Conservation (phyloP, 1,140 invertebrate genomes). For the Probaryconus sp. region DNA sequence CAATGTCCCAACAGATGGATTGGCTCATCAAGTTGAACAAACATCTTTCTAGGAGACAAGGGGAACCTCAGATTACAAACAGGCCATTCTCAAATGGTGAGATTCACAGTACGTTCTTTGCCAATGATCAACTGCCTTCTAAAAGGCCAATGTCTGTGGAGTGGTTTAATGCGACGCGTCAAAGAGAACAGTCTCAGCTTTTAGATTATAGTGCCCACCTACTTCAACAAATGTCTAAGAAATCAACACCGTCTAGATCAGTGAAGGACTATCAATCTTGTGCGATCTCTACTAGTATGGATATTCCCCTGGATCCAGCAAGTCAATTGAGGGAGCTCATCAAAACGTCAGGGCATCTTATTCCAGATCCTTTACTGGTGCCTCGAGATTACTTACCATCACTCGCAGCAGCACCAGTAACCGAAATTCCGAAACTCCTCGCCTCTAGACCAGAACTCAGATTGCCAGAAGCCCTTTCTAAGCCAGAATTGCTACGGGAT, state of each 20-base stretch:
- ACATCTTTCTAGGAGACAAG: conserved; percentile 3
- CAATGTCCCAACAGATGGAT: conserved; percentile 2
- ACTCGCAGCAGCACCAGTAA: conserved; percentile 84
- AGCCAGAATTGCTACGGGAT: conserved; percentile 84
- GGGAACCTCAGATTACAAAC: conserved; percentile 25
- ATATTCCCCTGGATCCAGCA: conserved; percentile 79
- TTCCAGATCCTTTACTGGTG: conserved; percentile 88
- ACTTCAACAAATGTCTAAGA: conserved; percentile 11
- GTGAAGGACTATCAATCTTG: conserved; percentile 9
- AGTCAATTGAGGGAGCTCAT: conserved; percentile 86
- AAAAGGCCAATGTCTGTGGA: conserved; percentile 63
- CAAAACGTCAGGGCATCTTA: conserved; percentile 82
- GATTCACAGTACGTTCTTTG: conserved; percentile 54
- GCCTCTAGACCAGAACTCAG: conserved; percentile 84
- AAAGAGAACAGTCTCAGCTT: conserved; percentile 22
- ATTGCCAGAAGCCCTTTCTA: conserved; percentile 84
- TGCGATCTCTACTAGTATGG: conserved; percentile 14
- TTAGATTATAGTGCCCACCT: conserved; percentile 15
- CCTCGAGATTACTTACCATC: conserved; percentile 85
- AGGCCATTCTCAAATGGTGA: conserved; percentile 64
- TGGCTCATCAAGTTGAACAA: conserved; percentile 11
- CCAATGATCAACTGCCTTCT: conserved; percentile 31
- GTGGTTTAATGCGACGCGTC: conserved; percentile 38
- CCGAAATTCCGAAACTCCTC: conserved; percentile 86
- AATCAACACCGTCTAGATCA: neutral